These are phyloP conservation scores for Hydraecia micacea DNA, from an alignment of 2,888 invertebrate genomes.

Conservation along the genomic window DNA sequence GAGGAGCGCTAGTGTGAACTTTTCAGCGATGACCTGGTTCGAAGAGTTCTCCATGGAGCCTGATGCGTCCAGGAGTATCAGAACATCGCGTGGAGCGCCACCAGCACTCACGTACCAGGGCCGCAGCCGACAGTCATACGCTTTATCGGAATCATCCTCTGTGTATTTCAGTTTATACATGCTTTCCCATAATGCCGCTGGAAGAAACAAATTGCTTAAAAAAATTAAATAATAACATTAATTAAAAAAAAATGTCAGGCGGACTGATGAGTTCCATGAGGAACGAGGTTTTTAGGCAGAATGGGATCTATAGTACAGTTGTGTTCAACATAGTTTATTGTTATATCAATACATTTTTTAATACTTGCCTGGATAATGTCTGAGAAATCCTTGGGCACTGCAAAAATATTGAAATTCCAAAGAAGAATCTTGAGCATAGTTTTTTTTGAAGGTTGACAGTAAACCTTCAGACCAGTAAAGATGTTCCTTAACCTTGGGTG, in stretches of 20 bases:
- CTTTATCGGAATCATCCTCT: constrained; percentile 73
- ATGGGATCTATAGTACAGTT: not conserved
- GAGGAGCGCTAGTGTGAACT: constrained; percentile 82
- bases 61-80: constrained; percentile 84
- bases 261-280: not conserved
- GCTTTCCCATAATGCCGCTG: constrained; percentile 84
- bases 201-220: constrained; percentile 21
- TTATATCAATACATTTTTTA: not conserved
- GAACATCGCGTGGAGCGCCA: constrained; percentile 85
- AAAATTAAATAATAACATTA: not conserved
- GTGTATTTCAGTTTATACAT: constrained; percentile 79
- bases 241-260: not conserved
- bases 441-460: constrained; percentile 80
- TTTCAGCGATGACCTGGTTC: constrained; percentile 79
- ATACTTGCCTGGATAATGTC: constrained; percentile 84
- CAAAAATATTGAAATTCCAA: constrained; percentile 87
- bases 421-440: constrained; percentile 84
- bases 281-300: not conserved
- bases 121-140: constrained; percentile 86
- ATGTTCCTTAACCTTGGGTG: constrained; percentile 73
- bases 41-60: constrained; percentile 86
- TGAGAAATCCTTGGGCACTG: constrained; percentile 84
- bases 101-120: constrained; percentile 87
- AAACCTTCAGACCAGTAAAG: constrained; percentile 84
- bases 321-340: not conserved